Conservation (phyloP, 2,797 vertebrate genomes). For the Pristis pectinata region DNA sequence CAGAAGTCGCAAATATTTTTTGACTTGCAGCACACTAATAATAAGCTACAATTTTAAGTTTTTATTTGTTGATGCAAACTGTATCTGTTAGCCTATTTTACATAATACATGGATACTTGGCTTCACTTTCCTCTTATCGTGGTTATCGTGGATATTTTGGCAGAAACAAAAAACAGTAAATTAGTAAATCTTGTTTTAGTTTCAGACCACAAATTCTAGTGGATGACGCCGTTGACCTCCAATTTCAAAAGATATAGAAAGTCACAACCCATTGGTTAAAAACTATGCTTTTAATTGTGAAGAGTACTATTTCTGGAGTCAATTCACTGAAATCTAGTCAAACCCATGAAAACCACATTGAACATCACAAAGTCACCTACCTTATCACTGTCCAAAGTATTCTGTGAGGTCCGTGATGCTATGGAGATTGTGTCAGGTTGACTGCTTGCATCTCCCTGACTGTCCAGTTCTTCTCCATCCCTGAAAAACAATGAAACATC, state of each 20-base stretch:
- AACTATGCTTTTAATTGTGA: neutral
- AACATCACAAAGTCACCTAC: conserved; percentile 53
- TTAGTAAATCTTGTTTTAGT: neutral
- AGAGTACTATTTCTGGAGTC: neutral
- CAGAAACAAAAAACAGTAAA: neutral
- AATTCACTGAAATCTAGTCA: neutral
- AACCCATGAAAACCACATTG: neutral
- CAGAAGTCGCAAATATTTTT: neutral
- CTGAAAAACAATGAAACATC: conserved; percentile 53
- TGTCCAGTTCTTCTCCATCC: conserved; percentile 94
- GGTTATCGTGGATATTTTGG: neutral
- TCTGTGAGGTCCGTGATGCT: conserved; percentile 93
- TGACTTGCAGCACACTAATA: neutral
- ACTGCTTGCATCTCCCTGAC: conserved; percentile 95
- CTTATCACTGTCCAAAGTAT: conserved; percentile 97
- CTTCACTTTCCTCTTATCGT: neutral
- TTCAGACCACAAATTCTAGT: neutral
- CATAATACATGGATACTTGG: neutral
- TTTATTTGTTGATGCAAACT: neutral
- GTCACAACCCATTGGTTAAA: neutral
- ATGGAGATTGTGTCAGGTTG: conserved; percentile 97
- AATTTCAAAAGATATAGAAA: neutral
- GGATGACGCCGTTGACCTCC: neutral
- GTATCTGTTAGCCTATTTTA: neutral
- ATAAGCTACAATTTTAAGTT: neutral